Base-by-base conservation (phyloP, 2,888 invertebrate species). In the Galeopsomyia nigrocyanea region DNA sequence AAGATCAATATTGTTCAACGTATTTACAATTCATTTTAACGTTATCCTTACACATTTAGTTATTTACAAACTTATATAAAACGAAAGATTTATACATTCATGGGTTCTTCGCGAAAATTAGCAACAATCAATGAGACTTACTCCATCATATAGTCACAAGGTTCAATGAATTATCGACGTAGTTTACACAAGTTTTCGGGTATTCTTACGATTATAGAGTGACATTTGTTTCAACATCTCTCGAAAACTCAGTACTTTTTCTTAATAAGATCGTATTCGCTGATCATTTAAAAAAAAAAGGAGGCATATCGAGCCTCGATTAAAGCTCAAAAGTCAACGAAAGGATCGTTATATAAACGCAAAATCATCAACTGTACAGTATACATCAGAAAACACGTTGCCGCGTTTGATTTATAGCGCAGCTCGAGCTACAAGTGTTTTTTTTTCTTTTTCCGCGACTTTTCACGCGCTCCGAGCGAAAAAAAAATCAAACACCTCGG, bases 151-250 rank as follows among this genome's bases (percentile, higher is more conserved):
- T 39, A 10, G 13, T 7, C 39, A 9, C 9, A 7, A 19, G 57
- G 46, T 19, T n/a, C 21, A 57, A 57, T 66, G 50, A 62, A 64
- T 57, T 66, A 60, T 39, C 39, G 39, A 39, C 39, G 39, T 39
- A 39, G 39, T 68, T 56, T 74, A n/a, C 56, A 70, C 57, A 70
- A 74, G 67, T 70, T 69, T 73, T 26, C 64, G 53, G 66, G 51
- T 73, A 73, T 70, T 71, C 64, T 68, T 70, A 71, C 50, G 64
- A 71, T 68, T 74, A n/a, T n/a, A 70, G 67, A 70, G 50, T 67
- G 63, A 74, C 74, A 71, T 16, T 68, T 71, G 57, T 68, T 26
- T 64, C 10, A 74, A 68, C 67, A 67, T 64, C 68, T 22, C 68
- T 70, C 57, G 57, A 55, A 13, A 68, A 74, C 55, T 67, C 46